A percentile compares a stretch with the other conserved stretches of the same genome.
phyloP scores from a whole-genome alignment of 1,140 invertebrate species.

The Ptiloglossa arizonensis region DNA sequence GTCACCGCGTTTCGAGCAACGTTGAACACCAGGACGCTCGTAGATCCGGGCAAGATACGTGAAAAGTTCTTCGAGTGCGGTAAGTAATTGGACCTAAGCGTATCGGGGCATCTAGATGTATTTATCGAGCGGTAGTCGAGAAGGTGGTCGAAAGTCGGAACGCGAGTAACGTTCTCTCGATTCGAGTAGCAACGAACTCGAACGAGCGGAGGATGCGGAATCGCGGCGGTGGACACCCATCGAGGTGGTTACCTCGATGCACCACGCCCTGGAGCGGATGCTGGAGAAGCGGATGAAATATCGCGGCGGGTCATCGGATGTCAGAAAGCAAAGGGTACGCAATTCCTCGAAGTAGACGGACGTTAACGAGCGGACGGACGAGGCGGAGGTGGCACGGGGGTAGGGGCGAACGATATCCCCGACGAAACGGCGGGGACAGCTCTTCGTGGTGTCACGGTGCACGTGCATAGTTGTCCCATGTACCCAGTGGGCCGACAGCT shows the following conservation, averaged over 20 bases:
- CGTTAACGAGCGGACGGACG: conserved; percentile 45
- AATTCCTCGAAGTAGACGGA: conserved; percentile 14
- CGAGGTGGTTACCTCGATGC: not conserved
- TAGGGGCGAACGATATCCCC: conserved; percentile 56
- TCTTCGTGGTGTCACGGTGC: conserved; percentile 27
- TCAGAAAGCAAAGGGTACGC: conserved; percentile 18
- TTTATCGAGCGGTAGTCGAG: too few species aligned
- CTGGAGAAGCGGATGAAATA: conserved; percentile 17
- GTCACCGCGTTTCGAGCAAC: too few species aligned
- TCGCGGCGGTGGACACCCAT: too few species aligned
- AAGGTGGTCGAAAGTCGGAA: too few species aligned
- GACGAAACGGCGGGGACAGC: conserved; percentile 31
- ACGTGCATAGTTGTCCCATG: conserved; percentile 65
- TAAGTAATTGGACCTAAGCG: too few species aligned
- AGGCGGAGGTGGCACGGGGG: conserved; percentile 55
- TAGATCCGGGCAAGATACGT: too few species aligned
- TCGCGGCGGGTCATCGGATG: conserved; percentile 31
- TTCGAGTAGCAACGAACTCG: too few species aligned
- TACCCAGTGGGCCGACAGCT: conserved; percentile 57
- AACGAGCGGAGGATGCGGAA: too few species aligned
- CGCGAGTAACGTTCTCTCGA: too few species aligned
- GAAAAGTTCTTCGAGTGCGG: too few species aligned
- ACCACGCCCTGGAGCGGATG: not conserved
- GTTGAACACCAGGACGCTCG: too few species aligned
- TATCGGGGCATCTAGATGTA: too few species aligned